phyloP scores from a whole-genome alignment of 1,140 invertebrate genomes.

The honey bee (Apis mellifera) region Amel_HAv3.1 CM009934.2:10729001-10729500 shows the following conservation, averaged over 20 bases:
- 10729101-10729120: too few species aligned
- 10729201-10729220: too few species aligned
- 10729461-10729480: slow-evolving; percentile 32
- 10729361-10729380: neutral
- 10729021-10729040: neutral
- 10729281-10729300: neutral
- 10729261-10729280: too few species aligned
- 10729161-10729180: too few species aligned
- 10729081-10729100: neutral
- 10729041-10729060: neutral
- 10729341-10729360: slow-evolving; percentile 34
- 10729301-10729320: neutral
- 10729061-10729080: too few species aligned
- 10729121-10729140: too few species aligned
- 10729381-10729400: neutral
- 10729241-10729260: too few species aligned
- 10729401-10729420: slow-evolving; percentile 18
- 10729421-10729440: slow-evolving; percentile 51
- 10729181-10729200: too few species aligned
- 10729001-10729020: too few species aligned
- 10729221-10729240: too few species aligned
- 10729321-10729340: neutral
- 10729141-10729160: too few species aligned
- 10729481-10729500: slow-evolving; percentile 54
- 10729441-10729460: slow-evolving; percentile 54